These are phyloP conservation scores for Pteria penguin DNA, from an alignment of 2,888 invertebrate species.

Conservation along the genomic window DNA sequence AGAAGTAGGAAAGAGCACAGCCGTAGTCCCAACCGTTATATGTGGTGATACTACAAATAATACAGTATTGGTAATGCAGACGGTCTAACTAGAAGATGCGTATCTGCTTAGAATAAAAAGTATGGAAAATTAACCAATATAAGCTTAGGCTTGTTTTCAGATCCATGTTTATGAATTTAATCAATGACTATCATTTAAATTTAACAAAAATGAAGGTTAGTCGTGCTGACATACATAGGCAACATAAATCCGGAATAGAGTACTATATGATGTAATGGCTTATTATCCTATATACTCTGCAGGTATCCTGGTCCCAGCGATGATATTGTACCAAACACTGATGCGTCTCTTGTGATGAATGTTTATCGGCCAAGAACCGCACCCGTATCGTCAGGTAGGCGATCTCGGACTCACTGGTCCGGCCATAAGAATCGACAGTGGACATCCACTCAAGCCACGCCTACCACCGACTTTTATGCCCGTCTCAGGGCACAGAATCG, in stretches of 20 bases:
- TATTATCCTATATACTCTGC: background rate
- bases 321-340: conserved; percentile 49
- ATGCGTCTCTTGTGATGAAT: conserved; percentile 59
- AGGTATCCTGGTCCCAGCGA: conserved; percentile 67
- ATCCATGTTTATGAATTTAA: too few relatives aligned
- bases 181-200: too few relatives aligned
- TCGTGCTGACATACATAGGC: background rate
- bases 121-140: too few relatives aligned
- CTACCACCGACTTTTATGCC: conserved; percentile 10
- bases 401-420: conserved; percentile 24
- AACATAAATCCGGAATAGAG: background rate
- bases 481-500: background rate
- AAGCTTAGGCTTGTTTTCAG: too few relatives aligned
- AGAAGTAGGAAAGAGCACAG: too few relatives aligned
- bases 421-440: conserved; percentile 19
- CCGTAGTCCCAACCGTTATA: too few relatives aligned
- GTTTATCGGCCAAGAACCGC: conserved; percentile 50
- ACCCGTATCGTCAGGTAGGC: conserved; percentile 32
- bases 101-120: too few relatives aligned
- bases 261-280: background rate
- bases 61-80: too few relatives aligned
- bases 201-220: too few relatives aligned
- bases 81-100: too few relatives aligned
- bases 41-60: too few relatives aligned
- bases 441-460: conserved; percentile 16